phyloP scores from a whole-genome alignment of 2,113 vertebrate genomes.

The Nycticryphes semicollaris region DNA sequence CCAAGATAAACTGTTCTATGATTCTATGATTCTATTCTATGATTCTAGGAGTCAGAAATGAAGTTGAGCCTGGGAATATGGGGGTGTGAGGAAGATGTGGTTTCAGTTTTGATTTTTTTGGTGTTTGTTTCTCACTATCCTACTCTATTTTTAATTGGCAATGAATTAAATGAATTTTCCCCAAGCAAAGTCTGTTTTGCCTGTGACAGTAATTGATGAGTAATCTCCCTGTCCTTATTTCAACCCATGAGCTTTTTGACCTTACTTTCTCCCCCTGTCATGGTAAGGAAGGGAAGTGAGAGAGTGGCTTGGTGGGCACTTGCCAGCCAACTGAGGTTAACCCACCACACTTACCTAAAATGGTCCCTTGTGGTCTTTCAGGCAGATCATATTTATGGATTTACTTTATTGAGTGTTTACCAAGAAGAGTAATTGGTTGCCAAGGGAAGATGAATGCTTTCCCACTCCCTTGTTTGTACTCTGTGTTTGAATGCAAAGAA shows the following conservation, averaged over 20 bases:
- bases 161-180: background rate
- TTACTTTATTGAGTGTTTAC: background rate
- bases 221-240: background rate
- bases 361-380: background rate
- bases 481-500: background rate
- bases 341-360: background rate
- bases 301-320: background rate
- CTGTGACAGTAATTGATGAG: rapidly evolving
- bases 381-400: background rate
- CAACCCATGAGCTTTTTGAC: background rate
- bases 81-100: background rate
- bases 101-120: background rate
- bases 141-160: background rate
- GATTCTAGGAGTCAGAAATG: background rate
- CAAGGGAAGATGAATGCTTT: background rate
- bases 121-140: background rate
- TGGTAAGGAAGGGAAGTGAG: background rate
- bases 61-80: background rate
- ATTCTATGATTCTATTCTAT: background rate
- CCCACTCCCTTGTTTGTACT: background rate
- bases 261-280: background rate
- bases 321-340: background rate
- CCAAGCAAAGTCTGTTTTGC: background rate
- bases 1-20: background rate
- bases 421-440: background rate